Evolutionary conservation across 2,113 vertebrate genomes (phyloP).

Genomic region (Tonatia bakeri): DNA sequence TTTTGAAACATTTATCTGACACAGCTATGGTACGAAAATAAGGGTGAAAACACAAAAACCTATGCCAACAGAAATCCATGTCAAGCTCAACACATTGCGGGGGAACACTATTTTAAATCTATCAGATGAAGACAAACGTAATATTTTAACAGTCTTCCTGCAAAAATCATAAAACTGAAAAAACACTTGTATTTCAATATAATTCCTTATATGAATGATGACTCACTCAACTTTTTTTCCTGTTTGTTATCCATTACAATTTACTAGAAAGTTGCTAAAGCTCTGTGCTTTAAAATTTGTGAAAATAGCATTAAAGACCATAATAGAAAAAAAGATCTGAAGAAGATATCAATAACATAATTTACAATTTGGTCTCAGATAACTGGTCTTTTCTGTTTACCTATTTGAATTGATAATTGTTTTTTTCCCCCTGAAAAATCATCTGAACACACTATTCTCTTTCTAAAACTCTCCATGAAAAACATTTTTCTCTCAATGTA

Average conservation of each 20-base stretch:
- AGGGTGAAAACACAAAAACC: neutral
- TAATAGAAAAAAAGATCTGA: neutral
- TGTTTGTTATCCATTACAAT: neutral
- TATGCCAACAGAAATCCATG: neutral
- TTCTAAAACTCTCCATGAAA: neutral
- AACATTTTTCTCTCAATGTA: neutral
- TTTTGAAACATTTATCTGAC: neutral
- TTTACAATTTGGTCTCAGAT: neutral
- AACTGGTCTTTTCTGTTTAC: neutral
- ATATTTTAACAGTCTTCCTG: neutral
- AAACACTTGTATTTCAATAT: neutral
- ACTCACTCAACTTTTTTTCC: neutral
- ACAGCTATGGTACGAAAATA: neutral
- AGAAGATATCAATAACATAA: neutral
- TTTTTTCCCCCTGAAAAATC: neutral
- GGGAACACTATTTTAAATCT: neutral
- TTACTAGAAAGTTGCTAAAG: neutral
- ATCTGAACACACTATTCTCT: neutral
- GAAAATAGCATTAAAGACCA: neutral
- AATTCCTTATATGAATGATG: neutral
- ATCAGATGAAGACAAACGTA: neutral
- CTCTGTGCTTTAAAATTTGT: neutral
- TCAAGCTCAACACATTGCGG: neutral
- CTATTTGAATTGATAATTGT: neutral
- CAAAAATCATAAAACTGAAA: neutral